Base-by-base conservation (phyloP, 2,888 invertebrate species). In the Drosophila barbarae region DNA sequence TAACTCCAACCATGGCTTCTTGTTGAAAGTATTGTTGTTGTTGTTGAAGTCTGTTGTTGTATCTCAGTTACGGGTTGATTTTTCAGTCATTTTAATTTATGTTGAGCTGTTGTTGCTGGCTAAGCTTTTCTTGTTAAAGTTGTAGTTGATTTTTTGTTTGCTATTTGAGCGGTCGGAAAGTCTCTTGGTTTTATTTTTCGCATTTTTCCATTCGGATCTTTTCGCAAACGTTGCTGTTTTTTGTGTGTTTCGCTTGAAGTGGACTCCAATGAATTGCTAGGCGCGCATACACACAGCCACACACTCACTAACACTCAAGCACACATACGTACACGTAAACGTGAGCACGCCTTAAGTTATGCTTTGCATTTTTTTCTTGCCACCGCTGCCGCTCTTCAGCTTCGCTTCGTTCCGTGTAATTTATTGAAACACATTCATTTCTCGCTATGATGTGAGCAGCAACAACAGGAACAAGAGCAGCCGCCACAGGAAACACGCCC, bases 391-490 rank as follows among this genome's bases (percentile, higher is more conserved):
- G 36, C 50, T 73, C 42, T 60, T 61, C 61, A 68, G 58, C 51
- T 36, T 61, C 67, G 54, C 36, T 60, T 57, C 50, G 73, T 56
- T 68, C 73, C 82, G 64, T 74, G 69, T 81, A 81, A 83, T 86
- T 86, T 84, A 83, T 80, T 79, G 79, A 79, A 85, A 81, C 77
- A 84, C 79, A 86, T 86, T 82, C 75, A 73, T 73, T 76, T 74
- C 63, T 65, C 54, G 56, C 71, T 72, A 72, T 71, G 74, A 76
- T 77, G 77, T 64, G 70, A 71, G 56, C 74, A 47, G 35, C 57
- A 73, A 44, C 55, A 73, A 61, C 58, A 55, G 41, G n/a, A 52
- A 34, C 42, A 46, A 59, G 18, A 58, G 15, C 23, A 63, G 35
- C 63, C 60, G 65, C 60, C 57, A 50, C 26, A 30, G 32, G 13